Conservation (phyloP, 2,797 vertebrate genomes). For the Channa striata region DNA sequence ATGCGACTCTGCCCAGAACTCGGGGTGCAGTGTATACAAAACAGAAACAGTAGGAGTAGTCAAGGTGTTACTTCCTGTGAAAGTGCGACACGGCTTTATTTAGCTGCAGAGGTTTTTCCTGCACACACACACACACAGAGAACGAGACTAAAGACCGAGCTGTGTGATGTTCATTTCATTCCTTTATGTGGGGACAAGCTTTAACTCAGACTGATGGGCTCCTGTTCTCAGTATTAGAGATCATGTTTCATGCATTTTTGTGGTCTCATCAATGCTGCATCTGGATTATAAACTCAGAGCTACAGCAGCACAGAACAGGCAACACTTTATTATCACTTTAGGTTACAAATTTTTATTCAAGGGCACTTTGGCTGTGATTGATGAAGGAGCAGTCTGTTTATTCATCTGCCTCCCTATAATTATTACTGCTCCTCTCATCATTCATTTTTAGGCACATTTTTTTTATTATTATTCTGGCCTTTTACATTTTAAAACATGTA, state of each 20-base stretch:
- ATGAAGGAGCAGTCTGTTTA: slow-evolving; percentile 31
- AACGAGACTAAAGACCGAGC: slow-evolving; percentile 11
- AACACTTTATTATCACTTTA: slow-evolving; percentile 18
- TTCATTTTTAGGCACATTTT: background rate
- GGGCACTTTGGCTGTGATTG: slow-evolving; percentile 51
- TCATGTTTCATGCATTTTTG: background rate
- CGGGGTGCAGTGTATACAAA: background rate
- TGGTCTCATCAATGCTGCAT: slow-evolving; percentile 28
- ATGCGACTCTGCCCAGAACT: slow-evolving; percentile 14
- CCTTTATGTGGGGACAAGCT: no score
- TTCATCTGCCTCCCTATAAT: slow-evolving; percentile 12
- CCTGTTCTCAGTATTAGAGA: background rate
- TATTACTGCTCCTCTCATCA: background rate
- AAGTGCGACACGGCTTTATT: background rate
- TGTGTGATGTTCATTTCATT: slow-evolving; percentile 17
- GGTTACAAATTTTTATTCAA: slow-evolving; percentile 23
- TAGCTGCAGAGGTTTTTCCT: slow-evolving; percentile 6
- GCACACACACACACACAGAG: no score
- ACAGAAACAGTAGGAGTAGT: slow-evolving; percentile 3
- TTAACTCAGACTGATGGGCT: background rate
- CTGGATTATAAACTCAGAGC: slow-evolving; percentile 14
- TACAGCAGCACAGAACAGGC: slow-evolving; percentile 3
- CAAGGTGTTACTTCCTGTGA: background rate
- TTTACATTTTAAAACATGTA: background rate
- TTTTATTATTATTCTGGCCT: background rate